A percentile compares a stretch with the other conserved stretches of the same genome.
These are phyloP conservation scores for Phoeniculus purpureus DNA, from an alignment of 2,797 vertebrate genomes.

Conservation along the genomic window DNA sequence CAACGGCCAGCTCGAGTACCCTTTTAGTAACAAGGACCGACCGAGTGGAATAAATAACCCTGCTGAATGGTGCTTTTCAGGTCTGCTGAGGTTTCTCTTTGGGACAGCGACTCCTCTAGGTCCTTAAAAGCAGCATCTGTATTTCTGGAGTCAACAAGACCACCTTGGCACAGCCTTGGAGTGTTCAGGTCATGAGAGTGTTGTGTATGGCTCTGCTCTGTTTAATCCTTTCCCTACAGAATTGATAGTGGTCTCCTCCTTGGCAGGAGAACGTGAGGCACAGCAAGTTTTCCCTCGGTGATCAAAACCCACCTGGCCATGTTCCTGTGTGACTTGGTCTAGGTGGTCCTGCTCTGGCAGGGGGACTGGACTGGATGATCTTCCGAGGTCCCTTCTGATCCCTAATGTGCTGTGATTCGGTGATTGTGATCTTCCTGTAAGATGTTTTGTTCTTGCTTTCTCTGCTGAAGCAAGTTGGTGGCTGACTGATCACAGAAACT, in stretches of 20 bases:
- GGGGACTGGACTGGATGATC: no score
- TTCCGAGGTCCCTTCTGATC: no score
- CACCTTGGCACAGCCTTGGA: neutral
- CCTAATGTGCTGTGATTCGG: no score
- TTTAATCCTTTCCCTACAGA: neutral
- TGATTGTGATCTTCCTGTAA: neutral
- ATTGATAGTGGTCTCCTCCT: neutral
- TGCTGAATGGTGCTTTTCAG: constrained; percentile 28
- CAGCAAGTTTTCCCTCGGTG: neutral
- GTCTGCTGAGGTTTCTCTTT: constrained; percentile 27
- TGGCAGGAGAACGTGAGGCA: neutral
- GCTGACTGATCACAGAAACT: neutral
- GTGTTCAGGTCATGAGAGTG: neutral
- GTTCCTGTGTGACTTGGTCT: no score
- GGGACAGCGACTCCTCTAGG: constrained; percentile 36
- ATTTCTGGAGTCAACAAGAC: neutral
- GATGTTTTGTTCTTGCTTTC: neutral
- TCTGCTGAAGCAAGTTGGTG: neutral
- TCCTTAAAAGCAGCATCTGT: constrained; percentile 25
- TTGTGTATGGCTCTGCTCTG: neutral
- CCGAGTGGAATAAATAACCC: constrained; percentile 44
- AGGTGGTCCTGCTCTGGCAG: no score
- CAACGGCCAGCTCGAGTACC: constrained; percentile 25
- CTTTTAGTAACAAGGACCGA: constrained; percentile 38
- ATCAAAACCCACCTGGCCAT: no score